Percentiles rank a stretch among this genome's conserved stretches.
These are phyloP conservation scores for Cephus spinipes DNA, from an alignment of 2,888 invertebrate genomes.

Conservation along the genomic window DNA sequence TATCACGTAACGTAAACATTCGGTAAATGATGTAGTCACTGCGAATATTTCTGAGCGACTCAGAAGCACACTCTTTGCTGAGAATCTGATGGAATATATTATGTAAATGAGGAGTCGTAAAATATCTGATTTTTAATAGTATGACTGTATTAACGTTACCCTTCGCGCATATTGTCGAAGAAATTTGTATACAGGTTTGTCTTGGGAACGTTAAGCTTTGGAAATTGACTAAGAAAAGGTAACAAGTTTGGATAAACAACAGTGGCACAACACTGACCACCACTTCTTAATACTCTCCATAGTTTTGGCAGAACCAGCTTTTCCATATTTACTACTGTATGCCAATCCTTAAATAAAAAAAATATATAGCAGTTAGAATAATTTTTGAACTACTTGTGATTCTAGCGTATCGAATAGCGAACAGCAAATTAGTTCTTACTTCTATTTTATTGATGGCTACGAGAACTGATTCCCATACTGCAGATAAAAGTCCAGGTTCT, in stretches of 20 bases:
- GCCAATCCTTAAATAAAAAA: conserved; percentile 73
- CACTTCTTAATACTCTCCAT: conserved; percentile 75
- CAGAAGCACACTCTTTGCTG: conserved; percentile 70
- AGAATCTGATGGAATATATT: conserved; percentile 68
- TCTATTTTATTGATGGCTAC: conserved; percentile 71
- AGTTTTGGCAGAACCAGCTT: conserved; percentile 81
- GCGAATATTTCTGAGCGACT: conserved; percentile 78
- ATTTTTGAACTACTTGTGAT: neutral
- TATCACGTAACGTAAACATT: conserved; percentile 78
- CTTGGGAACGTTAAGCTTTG: conserved; percentile 68
- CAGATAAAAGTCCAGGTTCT: conserved; percentile 75
- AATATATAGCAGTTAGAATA: neutral
- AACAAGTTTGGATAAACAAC: conserved; percentile 80
- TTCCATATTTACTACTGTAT: conserved; percentile 77
- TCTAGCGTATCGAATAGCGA: conserved; percentile 6
- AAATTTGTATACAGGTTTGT: conserved; percentile 73
- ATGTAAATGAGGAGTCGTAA: neutral
- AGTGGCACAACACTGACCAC: conserved; percentile 82
- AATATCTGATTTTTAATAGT: neutral
- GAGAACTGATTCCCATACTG: conserved; percentile 82
- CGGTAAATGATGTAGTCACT: conserved; percentile 77
- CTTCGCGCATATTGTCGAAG: conserved; percentile 76
- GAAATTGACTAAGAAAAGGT: conserved; percentile 80
- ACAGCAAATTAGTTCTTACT: conserved; percentile 57
- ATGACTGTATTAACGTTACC: conserved; percentile 67